Base-by-base conservation (phyloP, 2,888 invertebrate genomes). In the Conchocele bisecta region DNA sequence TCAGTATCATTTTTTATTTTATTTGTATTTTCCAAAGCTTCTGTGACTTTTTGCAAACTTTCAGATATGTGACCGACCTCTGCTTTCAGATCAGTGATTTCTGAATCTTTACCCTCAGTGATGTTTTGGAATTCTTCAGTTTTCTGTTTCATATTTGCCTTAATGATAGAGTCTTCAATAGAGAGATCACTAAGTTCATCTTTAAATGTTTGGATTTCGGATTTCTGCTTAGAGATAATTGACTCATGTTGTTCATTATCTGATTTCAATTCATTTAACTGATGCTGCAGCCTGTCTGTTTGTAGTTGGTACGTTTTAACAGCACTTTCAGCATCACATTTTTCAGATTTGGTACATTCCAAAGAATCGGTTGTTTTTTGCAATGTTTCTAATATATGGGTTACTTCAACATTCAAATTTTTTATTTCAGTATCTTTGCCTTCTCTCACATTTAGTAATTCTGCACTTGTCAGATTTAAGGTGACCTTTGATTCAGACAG, bases 91-190 rank as follows among this genome's bases (percentile, higher is more conserved):
- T 42, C 29, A 5, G 65, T 39, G n/a, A 75, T 66, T 20, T 66
- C 59, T 13, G 39, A 7, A 20, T 77, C 59, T 39, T 59, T 60
- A 17, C 35, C 50, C 2, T 57, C 54, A 7, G 50, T 39, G 11
- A 51, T 37, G 56, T 67, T 75, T 26, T 63, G 26, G 6, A 72
- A 48, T 51, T 75, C 75, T 15, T 64, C 37, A 2, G 71, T 20
- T 13, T 77, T 54, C 48, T 69, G 69, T 7, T 70, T 74, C 17
- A 80, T 57, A 41, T 69, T 61, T 17, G 79, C 67, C 20, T 53
- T 28, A 41, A 53, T 54, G 13, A 69, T 68, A 13, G 73, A 75
- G 17, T 77, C 61, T 28, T 76, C 79, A 50, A 68, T 48, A 9
- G 17, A 50, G 20, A 65, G 67, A 20, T 65, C 66, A 53, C 72